Conservation (phyloP, 2,113 vertebrate species). For the Gasterosteus aculeatus region DNA sequence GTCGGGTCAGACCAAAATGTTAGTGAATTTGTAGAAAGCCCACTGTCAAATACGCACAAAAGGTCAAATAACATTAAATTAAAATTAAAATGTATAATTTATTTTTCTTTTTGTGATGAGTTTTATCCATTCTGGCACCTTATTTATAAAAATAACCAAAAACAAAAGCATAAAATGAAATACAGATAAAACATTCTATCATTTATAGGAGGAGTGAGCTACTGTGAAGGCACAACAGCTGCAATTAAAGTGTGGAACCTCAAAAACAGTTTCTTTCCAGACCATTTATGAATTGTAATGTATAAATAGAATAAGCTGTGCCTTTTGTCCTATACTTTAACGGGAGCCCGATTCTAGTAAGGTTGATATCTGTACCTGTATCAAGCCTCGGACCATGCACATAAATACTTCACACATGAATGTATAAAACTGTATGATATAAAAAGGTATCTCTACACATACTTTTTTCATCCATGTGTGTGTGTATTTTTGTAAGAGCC, state of each 20-base stretch:
- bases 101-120: neutral
- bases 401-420: neutral
- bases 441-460: neutral
- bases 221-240: neutral
- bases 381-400: no score
- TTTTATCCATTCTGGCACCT: neutral
- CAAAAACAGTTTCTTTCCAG: neutral
- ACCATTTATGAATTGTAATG: neutral
- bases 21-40: no score
- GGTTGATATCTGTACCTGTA: neutral
- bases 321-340: neutral
- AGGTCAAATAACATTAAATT: no score
- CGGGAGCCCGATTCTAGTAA: no score
- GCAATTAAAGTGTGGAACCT: neutral
- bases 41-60: no score
- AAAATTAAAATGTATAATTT: neutral
- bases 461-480: slow-evolving; percentile 9
- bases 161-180: neutral
- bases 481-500: neutral
- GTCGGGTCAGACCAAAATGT: no score
- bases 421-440: neutral
- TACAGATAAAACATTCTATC: no score
- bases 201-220: neutral
- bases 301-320: neutral
- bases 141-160: neutral